Percentiles rank a stretch among this genome's conserved stretches.
phyloP scores from a whole-genome alignment of 2,113 vertebrate genomes.

The Pseudorasbora parva region DNA sequence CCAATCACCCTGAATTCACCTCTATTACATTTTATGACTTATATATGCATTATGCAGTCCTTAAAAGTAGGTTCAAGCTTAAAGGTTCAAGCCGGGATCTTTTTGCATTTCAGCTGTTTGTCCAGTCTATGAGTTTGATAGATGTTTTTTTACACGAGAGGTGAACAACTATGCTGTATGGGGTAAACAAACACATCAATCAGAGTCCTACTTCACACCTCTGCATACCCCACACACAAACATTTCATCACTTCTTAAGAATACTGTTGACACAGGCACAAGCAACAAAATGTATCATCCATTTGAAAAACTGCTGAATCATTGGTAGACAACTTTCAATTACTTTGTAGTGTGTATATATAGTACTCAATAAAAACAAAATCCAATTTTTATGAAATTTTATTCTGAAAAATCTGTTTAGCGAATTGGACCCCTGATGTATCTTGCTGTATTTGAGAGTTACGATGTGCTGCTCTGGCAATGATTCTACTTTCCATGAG shows the following conservation, averaged over 20 bases:
- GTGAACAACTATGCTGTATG: background rate
- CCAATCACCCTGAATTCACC: no score
- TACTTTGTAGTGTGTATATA: background rate
- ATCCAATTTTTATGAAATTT: background rate
- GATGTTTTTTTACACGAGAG: background rate
- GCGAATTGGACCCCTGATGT: background rate
- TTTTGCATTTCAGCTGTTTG: background rate
- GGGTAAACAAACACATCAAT: slow-evolving; percentile 39
- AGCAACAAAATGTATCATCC: background rate
- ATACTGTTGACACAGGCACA: slow-evolving; percentile 13
- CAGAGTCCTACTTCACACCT: background rate
- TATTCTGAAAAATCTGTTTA: background rate
- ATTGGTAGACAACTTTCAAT: background rate
- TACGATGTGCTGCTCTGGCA: background rate
- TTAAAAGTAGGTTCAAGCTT: background rate
- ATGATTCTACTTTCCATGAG: slow-evolving; percentile 17
- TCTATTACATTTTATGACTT: background rate
- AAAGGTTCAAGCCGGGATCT: background rate
- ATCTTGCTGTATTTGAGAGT: slow-evolving; percentile 7
- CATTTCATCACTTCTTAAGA: background rate
- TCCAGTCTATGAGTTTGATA: background rate
- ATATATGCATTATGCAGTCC: background rate
- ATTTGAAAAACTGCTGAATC: background rate
- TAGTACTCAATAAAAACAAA: background rate
- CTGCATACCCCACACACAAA: background rate